phyloP scores from a whole-genome alignment of 37 sponge, comb jelly and placozoan genomes.

The Mnemiopsis leidyi region DNA sequence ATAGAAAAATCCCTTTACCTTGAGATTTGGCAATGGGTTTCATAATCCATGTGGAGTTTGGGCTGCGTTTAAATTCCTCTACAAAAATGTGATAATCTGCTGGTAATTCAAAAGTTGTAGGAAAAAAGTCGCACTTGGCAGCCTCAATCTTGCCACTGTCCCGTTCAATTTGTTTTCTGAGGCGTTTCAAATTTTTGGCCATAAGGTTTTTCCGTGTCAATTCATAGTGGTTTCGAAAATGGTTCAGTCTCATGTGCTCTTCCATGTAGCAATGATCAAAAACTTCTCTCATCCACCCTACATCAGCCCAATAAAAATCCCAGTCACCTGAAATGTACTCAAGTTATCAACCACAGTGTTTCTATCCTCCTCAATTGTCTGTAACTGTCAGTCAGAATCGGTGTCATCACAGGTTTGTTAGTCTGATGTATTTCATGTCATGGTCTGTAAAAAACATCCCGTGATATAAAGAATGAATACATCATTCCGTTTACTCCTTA shows the following conservation, averaged over 20 bases:
- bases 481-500: no score
- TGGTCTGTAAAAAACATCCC: no score
- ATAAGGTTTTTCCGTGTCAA: slow-evolving; percentile 93
- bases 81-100: slow-evolving; percentile 99
- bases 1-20: slow-evolving; percentile 97
- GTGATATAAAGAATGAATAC: no score
- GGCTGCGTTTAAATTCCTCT: slow-evolving; percentile 93
- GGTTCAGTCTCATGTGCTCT: slow-evolving; percentile 92
- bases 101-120: slow-evolving; percentile 96
- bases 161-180: slow-evolving; percentile 78
- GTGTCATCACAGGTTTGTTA: no score
- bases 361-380: no score
- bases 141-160: slow-evolving; percentile 68
- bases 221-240: slow-evolving; percentile 99
- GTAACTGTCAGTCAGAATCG: no score
- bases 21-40: slow-evolving; percentile 97
- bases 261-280: slow-evolving; percentile 95
- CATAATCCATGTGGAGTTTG: slow-evolving; percentile 99
- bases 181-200: slow-evolving; percentile 93
- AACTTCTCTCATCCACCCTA: slow-evolving; percentile 93
- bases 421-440: no score
- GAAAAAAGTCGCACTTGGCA: slow-evolving; percentile 91
- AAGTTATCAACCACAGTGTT: no score
- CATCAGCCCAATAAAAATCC: slow-evolving; percentile 99
- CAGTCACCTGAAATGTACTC: slow-evolving; percentile 73